Percentiles rank a stretch among this genome's conserved stretches.
Conservation (phyloP, 2,113 vertebrate species). For the Charadrius vociferus region DNA sequence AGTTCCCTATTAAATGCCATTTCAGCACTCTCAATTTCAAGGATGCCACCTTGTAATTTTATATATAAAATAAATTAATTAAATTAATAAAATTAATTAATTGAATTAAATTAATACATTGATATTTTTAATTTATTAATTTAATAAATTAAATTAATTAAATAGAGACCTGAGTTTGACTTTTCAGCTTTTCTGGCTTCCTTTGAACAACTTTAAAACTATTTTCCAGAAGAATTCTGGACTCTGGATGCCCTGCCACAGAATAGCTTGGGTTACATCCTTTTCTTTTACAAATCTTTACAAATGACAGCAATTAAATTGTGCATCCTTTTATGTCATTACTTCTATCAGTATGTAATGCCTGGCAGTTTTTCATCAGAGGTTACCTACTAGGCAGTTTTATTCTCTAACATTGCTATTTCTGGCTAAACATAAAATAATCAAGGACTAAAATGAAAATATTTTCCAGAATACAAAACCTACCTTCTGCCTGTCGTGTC, state of each 20-base stretch:
- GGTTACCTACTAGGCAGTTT: neutral
- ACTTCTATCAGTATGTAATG: neutral
- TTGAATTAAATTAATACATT: too few species aligned
- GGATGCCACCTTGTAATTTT: conserved; percentile 18
- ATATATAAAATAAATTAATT: too few species aligned
- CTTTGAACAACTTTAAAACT: neutral
- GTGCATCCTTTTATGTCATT: neutral
- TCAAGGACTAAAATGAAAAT: neutral
- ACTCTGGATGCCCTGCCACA: neutral
- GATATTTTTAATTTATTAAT: too few species aligned
- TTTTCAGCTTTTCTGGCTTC: neutral
- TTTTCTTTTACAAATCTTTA: neutral
- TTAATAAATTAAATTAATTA: too few species aligned
- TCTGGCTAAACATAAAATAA: neutral
- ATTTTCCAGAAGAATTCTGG: neutral
- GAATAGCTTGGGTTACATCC: neutral
- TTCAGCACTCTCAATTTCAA: neutral
- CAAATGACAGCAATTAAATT: neutral
- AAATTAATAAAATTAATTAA: too few species aligned
- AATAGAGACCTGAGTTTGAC: neutral
- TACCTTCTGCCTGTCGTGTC: neutral
- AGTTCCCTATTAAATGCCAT: neutral
- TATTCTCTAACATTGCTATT: neutral
- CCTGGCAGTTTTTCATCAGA: neutral
- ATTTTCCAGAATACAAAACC: neutral